Evolutionary conservation across 2,888 invertebrate species (phyloP), one percentile per base, ranked within the genome.

Genomic region (Ptilodon capucinus): DNA sequence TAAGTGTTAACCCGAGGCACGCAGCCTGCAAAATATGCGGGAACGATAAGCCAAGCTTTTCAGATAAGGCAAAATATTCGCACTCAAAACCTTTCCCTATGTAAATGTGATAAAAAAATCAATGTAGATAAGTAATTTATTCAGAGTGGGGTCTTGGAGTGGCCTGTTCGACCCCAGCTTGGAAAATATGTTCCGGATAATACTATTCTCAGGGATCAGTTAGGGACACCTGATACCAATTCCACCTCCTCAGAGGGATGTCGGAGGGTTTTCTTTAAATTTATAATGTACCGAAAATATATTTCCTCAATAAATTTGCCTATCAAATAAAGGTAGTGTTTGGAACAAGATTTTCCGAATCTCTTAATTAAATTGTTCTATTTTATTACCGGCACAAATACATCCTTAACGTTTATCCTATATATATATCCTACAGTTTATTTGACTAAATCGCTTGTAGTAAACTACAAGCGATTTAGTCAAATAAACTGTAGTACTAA

Each of bases 151-250:
- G 75, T 70, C 64, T 77, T 68, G 64, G 21, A 66, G 52, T 66
- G 54, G 52, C 62, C 60, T 74, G 69, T 74, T 73, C 77, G 76
- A 77, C 79, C 86, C 79, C 74, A 68, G 66, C 68, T 73, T 68
- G 79, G 72, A 71, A 82, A 85, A 87, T 85, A 87, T 86, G 84
- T 84, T 81, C 61, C 70, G 79, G 80, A 84, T 86, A 85, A 88
- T 85, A 82, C 79, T 72, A 77, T 81, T 84, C 79, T 79, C 74
- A 75, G 72, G 76, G 81, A 86, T 82, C 86, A 78, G 76, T 89
- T 84, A 71, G 68, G 64, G 68, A 82, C 90, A 91, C 90, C 90
- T 91, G 90, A 89, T 89, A 80, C 86, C 66, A 62, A 60, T 60
- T 60, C 60, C 57, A 67, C 68, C 66, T 70, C 70, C 62, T 76